Percentiles rank a stretch among this genome's conserved stretches.
These are phyloP conservation scores for Caiman crocodilus DNA, from an alignment of 2,797 vertebrate genomes.

Conservation along the genomic window DNA sequence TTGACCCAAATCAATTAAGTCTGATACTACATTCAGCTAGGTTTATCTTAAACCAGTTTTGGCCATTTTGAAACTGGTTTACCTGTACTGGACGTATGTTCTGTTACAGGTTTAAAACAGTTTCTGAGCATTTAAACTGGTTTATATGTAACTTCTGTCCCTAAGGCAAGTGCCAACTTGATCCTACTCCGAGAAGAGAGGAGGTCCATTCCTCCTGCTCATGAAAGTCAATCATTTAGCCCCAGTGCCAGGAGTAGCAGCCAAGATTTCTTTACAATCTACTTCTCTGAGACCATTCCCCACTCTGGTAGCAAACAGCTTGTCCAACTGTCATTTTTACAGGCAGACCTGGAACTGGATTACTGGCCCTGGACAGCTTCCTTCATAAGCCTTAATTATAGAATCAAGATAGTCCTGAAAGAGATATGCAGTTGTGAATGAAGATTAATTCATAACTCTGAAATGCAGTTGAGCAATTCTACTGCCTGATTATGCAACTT, in stretches of 20 bases:
- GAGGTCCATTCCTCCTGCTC: not conserved
- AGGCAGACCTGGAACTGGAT: not conserved
- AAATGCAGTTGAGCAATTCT: not conserved
- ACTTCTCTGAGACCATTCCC: not conserved
- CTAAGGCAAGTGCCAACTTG: not conserved
- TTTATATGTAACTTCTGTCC: no score
- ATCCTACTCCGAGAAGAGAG: not conserved
- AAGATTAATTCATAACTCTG: slow-evolving; percentile 49
- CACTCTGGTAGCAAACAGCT: not conserved
- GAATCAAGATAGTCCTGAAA: slow-evolving; percentile 45
- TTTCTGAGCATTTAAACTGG: no score
- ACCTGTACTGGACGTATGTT: no score
- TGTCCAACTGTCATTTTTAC: not conserved
- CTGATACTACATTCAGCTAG: no score
- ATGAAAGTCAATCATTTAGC: not conserved
- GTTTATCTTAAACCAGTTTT: no score
- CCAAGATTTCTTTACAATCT: not conserved
- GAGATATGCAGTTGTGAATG: slow-evolving; percentile 61
- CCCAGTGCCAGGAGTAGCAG: not conserved
- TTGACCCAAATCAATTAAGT: no score
- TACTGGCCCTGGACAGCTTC: not conserved
- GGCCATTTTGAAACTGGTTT: no score
- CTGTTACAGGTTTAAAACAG: no score
- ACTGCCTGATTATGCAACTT: slow-evolving; percentile 18
- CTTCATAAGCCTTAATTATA: not conserved